Conservation (phyloP, 2,797 vertebrate genomes). For the Saxicola maurus region DNA sequence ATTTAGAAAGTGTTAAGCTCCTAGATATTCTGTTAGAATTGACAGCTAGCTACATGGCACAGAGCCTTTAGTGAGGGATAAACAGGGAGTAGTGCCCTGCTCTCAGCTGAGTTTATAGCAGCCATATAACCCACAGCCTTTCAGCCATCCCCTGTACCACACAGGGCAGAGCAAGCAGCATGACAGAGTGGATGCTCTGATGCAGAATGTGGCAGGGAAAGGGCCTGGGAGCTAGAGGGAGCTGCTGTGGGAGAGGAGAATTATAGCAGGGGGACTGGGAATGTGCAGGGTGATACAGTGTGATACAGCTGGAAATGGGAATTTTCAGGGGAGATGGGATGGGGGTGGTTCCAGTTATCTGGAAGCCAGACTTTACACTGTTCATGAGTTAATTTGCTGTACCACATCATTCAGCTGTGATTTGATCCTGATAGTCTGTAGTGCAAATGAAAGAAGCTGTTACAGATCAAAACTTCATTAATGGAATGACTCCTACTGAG, state of each 20-base stretch:
- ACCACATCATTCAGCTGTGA: background rate
- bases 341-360: background rate
- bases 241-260: background rate
- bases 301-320: background rate
- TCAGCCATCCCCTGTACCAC: background rate
- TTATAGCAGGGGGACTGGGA: background rate
- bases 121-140: background rate
- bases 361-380: background rate
- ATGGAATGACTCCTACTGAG: background rate
- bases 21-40: background rate
- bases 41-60: background rate
- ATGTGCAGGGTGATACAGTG: background rate
- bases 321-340: accelerated
- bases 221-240: background rate
- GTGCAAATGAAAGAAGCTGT: slow-evolving; percentile 4
- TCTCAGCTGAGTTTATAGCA: background rate
- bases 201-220: background rate
- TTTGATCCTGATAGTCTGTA: background rate
- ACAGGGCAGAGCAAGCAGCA: background rate
- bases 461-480: slow-evolving; percentile 27
- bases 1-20: background rate
- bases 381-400: background rate
- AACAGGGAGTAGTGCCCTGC: background rate
- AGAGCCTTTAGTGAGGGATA: background rate
- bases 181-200: background rate